Evolutionary conservation across 2,888 invertebrate genomes (phyloP).

Genomic region (Hypomecis punctinalis): DNA sequence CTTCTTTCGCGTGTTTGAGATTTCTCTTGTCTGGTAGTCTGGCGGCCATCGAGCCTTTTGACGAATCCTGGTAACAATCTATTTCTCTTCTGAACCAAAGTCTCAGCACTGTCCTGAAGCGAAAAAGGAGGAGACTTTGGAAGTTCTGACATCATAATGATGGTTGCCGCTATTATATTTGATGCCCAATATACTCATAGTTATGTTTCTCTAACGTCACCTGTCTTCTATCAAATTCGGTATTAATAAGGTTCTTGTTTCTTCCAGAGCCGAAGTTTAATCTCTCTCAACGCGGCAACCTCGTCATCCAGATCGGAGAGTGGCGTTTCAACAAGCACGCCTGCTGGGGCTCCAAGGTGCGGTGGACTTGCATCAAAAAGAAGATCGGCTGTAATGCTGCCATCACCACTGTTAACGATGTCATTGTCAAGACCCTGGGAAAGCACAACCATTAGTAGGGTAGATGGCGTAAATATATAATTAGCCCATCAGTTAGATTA

Average conservation of each 20-base stretch:
- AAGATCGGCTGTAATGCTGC: slow-evolving; percentile 76
- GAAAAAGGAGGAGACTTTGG: too few relatives aligned
- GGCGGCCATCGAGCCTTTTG: too few relatives aligned
- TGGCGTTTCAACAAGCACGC: slow-evolving; percentile 81
- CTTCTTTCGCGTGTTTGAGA: too few relatives aligned
- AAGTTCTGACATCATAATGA: too few relatives aligned
- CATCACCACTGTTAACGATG: slow-evolving; percentile 75
- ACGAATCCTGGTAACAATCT: too few relatives aligned
- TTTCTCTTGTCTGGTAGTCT: too few relatives aligned
- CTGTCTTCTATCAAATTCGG: neutral
- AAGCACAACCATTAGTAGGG: slow-evolving; percentile 71
- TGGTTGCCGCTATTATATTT: too few relatives aligned
- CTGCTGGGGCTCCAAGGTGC: slow-evolving; percentile 76
- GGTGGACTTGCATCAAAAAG: slow-evolving; percentile 81
- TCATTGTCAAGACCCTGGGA: slow-evolving; percentile 77
- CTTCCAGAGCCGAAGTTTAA: slow-evolving; percentile 76
- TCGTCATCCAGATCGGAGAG: slow-evolving; percentile 77
- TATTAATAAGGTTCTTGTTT: slow-evolving; percentile 28
- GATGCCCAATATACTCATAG: neutral
- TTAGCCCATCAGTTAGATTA: too few relatives aligned
- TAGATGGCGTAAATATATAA: neutral
- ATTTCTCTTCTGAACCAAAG: too few relatives aligned
- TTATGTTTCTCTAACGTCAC: neutral
- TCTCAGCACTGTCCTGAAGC: too few relatives aligned
- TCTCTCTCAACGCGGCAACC: slow-evolving; percentile 75